These are phyloP conservation scores for Hypotaenidia okinawae DNA, from an alignment of 2,797 vertebrate species.

Conservation along the genomic window DNA sequence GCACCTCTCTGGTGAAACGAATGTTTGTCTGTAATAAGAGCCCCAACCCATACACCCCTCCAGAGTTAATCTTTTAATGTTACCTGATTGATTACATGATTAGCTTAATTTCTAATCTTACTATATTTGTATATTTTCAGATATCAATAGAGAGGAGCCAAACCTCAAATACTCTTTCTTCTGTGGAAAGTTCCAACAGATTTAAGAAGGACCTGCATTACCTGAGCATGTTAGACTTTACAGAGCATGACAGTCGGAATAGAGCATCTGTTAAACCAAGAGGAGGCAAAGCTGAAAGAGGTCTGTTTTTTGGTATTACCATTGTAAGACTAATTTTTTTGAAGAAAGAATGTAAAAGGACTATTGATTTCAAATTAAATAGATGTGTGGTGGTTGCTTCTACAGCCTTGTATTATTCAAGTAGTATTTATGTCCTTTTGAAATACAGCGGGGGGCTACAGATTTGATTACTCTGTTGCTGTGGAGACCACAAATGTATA, in stretches of 20 bases:
- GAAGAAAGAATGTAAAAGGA: neutral
- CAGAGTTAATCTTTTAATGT: neutral
- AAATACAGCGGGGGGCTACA: neutral
- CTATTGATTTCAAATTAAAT: neutral
- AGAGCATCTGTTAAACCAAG: neutral
- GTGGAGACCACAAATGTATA: neutral
- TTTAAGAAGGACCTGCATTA: neutral
- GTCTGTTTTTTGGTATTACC: neutral
- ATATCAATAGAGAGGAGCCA: neutral
- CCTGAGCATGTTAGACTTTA: neutral
- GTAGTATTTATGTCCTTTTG: neutral
- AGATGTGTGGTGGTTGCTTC: neutral
- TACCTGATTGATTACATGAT: neutral
- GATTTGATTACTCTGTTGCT: slow-evolving; percentile 17
- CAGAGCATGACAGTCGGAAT: neutral
- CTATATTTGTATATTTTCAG: neutral
- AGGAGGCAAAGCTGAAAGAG: neutral
- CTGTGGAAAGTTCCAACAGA: neutral
- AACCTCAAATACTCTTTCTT: neutral
- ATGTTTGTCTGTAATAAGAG: neutral
- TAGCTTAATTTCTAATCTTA: neutral
- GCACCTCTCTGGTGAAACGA: neutral
- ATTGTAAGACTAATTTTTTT: neutral
- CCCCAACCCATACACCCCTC: fast-evolving
- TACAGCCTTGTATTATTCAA: neutral